These are phyloP conservation scores for Rhagologus leucostigma DNA, from an alignment of 2,113 vertebrate genomes.

Conservation along the genomic window DNA sequence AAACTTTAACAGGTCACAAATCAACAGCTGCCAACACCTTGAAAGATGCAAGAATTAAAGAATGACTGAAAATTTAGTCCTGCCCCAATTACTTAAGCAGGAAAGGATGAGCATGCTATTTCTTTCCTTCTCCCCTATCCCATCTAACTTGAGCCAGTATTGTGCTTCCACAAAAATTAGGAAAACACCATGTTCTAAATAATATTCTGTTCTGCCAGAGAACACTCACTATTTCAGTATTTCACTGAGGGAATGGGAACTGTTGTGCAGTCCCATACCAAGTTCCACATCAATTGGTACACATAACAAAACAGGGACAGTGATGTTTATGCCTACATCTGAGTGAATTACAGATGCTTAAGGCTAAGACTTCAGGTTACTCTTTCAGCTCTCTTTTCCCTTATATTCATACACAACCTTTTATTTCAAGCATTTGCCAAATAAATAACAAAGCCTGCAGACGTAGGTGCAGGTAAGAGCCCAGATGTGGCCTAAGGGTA, in stretches of 20 bases:
- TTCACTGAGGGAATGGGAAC: not conserved
- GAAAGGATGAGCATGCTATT: not conserved
- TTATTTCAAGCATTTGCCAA: not conserved
- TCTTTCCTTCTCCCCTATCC: not conserved
- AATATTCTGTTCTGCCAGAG: not conserved
- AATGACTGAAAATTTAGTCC: not conserved
- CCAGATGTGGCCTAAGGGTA: not conserved
- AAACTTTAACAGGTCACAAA: not conserved
- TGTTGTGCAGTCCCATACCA: not conserved
- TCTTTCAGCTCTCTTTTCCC: not conserved
- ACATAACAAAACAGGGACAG: not conserved
- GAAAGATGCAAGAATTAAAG: not conserved
- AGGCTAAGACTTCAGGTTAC: not conserved
- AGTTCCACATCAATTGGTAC: not conserved
- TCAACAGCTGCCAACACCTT: not conserved
- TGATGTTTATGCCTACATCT: not conserved
- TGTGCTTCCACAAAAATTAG: not conserved
- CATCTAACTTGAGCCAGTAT: not conserved
- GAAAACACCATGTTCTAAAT: not conserved
- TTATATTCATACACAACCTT: not conserved
- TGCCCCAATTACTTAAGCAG: not conserved
- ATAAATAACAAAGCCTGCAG: not conserved
- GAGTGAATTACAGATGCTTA: not conserved
- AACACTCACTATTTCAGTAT: not conserved
- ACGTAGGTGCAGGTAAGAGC: accelerated